Percentiles rank a stretch among this genome's conserved stretches.
Conservation (phyloP, 92 coral and sea anemone genomes). For the Actinostola sp. region DNA sequence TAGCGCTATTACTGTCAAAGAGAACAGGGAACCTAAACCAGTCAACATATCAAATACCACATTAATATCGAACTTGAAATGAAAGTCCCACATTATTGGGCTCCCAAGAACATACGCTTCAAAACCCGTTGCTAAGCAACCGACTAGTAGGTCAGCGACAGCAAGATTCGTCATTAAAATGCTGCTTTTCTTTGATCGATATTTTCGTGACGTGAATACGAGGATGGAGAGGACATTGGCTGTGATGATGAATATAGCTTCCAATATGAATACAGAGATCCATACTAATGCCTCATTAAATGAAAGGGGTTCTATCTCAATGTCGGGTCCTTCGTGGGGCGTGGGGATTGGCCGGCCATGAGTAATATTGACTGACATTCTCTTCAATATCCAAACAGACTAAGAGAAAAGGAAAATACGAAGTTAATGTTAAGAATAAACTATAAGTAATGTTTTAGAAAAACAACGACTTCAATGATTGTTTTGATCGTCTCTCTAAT, state of each 20-base stretch:
- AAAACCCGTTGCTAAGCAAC: conserved; percentile 23
- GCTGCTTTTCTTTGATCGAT: conserved; percentile 23
- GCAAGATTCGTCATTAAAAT: conserved; percentile 37
- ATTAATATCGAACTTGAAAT: conserved; percentile 30
- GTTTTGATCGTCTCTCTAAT: too few species aligned
- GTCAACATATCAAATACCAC: conserved; percentile 53
- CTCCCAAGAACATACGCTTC: conserved; percentile 23
- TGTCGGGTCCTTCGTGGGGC: background rate
- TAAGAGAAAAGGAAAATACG: too few species aligned
- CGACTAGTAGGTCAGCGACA: conserved; percentile 55
- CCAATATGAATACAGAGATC: conserved; percentile 4
- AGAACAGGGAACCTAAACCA: conserved; percentile 55
- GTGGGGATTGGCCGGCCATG: conserved; percentile 4
- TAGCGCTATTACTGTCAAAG: conserved; percentile 39
- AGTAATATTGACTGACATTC: background rate
- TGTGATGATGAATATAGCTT: conserved; percentile 17
- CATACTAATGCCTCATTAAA: conserved; percentile 4
- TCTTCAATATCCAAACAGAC: too few species aligned
- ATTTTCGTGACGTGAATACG: conserved; percentile 13
- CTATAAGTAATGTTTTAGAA: too few species aligned
- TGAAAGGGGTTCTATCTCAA: background rate
- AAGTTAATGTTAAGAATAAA: too few species aligned
- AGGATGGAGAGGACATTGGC: conserved; percentile 14
- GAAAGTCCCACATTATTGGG: conserved; percentile 25
- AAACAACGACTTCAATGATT: too few species aligned